A percentile compares a stretch with the other conserved stretches of the same genome.
Evolutionary conservation across 2,797 vertebrate species (phyloP).

Genomic region (Hippopotamyrus pictus): DNA sequence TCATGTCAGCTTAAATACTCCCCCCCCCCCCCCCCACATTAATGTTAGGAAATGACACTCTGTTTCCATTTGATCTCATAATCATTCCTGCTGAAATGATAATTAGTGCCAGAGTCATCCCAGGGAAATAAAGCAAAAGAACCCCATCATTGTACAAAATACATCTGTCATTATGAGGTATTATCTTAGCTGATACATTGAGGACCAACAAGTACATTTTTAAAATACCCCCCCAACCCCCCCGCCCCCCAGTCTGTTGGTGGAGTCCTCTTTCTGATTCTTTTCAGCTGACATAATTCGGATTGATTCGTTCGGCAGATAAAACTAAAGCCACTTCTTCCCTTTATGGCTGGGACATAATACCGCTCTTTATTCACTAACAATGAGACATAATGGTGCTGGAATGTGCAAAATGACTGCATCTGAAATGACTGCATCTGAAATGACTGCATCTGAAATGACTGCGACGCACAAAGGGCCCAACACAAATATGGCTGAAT

Average conservation of each 20-base stretch:
- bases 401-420: conserved; percentile 94
- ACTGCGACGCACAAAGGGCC: conserved; percentile 79
- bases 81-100: conserved; percentile 97
- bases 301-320: conserved; percentile 99
- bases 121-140: conserved; percentile 51
- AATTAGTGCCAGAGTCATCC: conserved; percentile 83
- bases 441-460: conserved; percentile 89
- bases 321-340: conserved; percentile 98
- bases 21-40: conserved; percentile 59
- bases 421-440: conserved; percentile 88
- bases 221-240: conserved; percentile 41
- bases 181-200: conserved; percentile 66
- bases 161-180: conserved; percentile 73
- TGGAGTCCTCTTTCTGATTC: conserved; percentile 85
- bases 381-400: conserved; percentile 97
- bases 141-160: conserved; percentile 51
- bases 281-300: conserved; percentile 99
- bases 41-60: conserved; percentile 92
- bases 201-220: conserved; percentile 75
- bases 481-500: conserved; percentile 76
- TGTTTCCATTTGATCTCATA: conserved; percentile 89
- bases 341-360: conserved; percentile 97
- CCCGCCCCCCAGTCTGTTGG: conserved; percentile 55
- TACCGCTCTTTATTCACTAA: conserved; percentile 95
- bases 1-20: conserved; percentile 85